Evolutionary conservation across 1,140 invertebrate species (phyloP), one percentile per base, ranked within the genome.

Genomic region (Ips nitidus): DNA sequence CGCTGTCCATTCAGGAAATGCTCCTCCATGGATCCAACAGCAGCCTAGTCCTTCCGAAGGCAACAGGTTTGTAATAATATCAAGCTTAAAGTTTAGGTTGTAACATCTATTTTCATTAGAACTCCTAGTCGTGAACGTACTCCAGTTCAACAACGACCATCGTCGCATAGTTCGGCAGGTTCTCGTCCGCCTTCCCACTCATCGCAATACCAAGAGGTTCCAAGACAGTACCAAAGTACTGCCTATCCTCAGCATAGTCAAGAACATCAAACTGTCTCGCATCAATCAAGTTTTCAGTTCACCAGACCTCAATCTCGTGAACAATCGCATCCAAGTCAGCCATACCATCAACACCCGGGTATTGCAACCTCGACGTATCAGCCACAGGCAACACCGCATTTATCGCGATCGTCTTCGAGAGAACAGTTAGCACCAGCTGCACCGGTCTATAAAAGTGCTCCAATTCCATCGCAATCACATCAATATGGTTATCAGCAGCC

Each of bases 371-470:
- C 64, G 59, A 75, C 73, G 39, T 70, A 75, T 71, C 72, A 73
- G 69, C 75, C 71, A 52, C 47, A 65, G 4, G 22, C 69, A 6
- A 64, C 71, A 2, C 71, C 78, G 3, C 79, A 77, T 8, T 66
- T 68, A 50, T 71, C 76, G 2, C 66, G 75, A 61, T 39, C 71
- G 7, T 73, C 71, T 22, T 74, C 70, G 40, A 68, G 64, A 38
- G 70, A 73, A 50, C 70, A 73, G 37, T 52, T 71, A 69, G 37
- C 70, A 57, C 55, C 66, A 2, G 53, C 63, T 4, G 67, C 71
- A 45, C 58, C 50, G n/a, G 73, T 71, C 50, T 74, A 75, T 56
- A 74, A 77, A 52, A 52, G 79, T 60, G 81, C 82, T 70, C 45
- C 45, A 3, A 37, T 55, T 36, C 52, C 52, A 37, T 55, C 52